Percentiles rank a stretch among this genome's conserved stretches.
phyloP scores from a whole-genome alignment of 2,888 invertebrate genomes.

The Dexiosoma caninum region DNA sequence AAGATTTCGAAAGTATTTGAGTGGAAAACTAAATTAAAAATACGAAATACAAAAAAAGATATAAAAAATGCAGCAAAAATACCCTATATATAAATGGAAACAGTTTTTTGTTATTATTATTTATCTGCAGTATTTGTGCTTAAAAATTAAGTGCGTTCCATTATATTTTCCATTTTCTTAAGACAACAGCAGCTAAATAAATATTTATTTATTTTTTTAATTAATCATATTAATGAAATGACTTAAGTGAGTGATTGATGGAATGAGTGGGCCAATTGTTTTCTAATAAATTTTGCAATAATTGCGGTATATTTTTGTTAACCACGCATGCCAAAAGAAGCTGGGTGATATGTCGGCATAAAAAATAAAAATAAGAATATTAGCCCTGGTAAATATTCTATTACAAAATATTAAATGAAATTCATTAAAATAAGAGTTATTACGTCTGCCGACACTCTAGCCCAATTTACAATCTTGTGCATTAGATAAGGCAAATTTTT shows the following conservation, averaged over 20 bases:
- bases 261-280: slow-evolving; percentile 22
- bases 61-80: neutral
- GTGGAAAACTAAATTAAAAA: no score
- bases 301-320: slow-evolving; percentile 39
- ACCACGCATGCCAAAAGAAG: slow-evolving; percentile 13
- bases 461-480: no score
- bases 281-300: slow-evolving; percentile 59
- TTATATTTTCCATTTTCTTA: neutral
- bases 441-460: slow-evolving; percentile 22
- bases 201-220: slow-evolving; percentile 21
- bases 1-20: slow-evolving; percentile 8
- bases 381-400: neutral
- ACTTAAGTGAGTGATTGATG: neutral
- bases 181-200: slow-evolving; percentile 14
- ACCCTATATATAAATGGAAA: neutral
- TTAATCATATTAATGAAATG: slow-evolving; percentile 30
- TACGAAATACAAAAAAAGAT: no score
- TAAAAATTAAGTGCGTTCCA: slow-evolving; percentile 48
- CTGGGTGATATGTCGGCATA: slow-evolving; percentile 3
- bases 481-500: no score
- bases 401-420: slow-evolving; percentile 3
- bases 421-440: neutral
- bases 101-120: slow-evolving; percentile 40
- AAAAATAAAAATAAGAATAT: neutral
- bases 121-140: slow-evolving; percentile 15